Evolutionary conservation across 2,888 invertebrate species (phyloP).

Genomic region (Labia minor): DNA sequence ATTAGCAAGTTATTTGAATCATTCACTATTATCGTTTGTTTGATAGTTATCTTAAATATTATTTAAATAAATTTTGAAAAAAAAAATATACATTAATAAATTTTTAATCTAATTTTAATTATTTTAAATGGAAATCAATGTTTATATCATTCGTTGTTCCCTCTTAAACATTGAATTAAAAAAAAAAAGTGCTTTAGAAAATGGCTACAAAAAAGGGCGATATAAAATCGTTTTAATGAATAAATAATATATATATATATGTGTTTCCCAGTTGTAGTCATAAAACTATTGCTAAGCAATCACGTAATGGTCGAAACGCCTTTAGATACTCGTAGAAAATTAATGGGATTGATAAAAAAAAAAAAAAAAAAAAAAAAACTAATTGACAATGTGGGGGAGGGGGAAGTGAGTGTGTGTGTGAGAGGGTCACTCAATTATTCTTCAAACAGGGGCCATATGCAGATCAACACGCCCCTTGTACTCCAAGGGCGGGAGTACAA

Average conservation of each 20-base stretch:
- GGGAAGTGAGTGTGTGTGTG: too few species aligned
- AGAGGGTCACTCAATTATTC: conserved; percentile 8
- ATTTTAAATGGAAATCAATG: conserved; percentile 8
- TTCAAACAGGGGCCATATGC: neutral
- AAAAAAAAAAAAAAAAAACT: neutral
- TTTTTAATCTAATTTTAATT: neutral
- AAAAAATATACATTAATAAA: neutral
- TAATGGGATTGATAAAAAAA: neutral
- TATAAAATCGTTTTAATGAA: neutral
- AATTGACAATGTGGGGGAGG: neutral
- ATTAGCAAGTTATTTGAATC: too few species aligned
- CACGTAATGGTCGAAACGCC: neutral
- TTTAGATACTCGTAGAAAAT: neutral
- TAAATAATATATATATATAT: neutral
- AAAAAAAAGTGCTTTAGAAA: neutral
- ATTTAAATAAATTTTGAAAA: too few species aligned
- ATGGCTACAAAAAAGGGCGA: neutral
- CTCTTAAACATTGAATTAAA: neutral
- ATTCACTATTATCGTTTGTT: too few species aligned
- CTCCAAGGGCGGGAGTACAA: neutral
- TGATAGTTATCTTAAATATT: too few species aligned
- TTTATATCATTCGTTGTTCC: neutral
- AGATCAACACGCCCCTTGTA: neutral
- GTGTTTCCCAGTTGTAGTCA: neutral
- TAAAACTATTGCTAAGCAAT: conserved; percentile 8